These are phyloP conservation scores for Cacatua alba DNA, from an alignment of 2,113 vertebrate genomes.

Conservation along the genomic window DNA sequence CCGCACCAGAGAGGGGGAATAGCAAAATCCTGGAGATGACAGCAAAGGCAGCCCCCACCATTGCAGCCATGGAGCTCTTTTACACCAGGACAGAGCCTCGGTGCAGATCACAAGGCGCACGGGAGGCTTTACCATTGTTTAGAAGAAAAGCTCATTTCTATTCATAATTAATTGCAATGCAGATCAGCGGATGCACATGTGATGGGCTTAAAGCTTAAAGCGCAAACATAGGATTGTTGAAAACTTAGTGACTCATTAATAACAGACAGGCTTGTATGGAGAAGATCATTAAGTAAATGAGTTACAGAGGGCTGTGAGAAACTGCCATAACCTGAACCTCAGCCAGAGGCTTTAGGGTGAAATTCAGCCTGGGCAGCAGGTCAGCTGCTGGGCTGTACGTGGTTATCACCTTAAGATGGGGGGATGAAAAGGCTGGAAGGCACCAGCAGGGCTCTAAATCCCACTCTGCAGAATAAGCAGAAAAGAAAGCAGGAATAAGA, in stretches of 20 bases:
- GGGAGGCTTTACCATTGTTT: not conserved
- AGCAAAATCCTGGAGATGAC: not conserved
- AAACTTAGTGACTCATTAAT: constrained; percentile 64
- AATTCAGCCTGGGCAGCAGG: not conserved
- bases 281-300: constrained; percentile 62
- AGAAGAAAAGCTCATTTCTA: constrained; percentile 38
- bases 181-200: constrained; percentile 40
- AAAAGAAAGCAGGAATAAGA: constrained; percentile 11
- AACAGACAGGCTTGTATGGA: constrained; percentile 13
- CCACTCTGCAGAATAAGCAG: not conserved
- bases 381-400: not conserved
- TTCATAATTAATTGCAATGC: constrained; percentile 52
- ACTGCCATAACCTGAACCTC: constrained; percentile 7
- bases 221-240: constrained; percentile 20
- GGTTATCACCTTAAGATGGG: not conserved
- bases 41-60: not conserved
- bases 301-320: constrained; percentile 44
- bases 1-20: fast-evolving
- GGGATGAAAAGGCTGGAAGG: not conserved
- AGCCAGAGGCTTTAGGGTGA: constrained; percentile 30
- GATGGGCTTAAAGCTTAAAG: constrained; percentile 42
- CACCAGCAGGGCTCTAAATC: not conserved
- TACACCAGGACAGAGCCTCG: not conserved
- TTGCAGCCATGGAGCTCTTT: not conserved
- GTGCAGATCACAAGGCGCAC: not conserved